Base-by-base conservation (phyloP, 2,797 vertebrate genomes). In the Leptodactylus fallax region DNA sequence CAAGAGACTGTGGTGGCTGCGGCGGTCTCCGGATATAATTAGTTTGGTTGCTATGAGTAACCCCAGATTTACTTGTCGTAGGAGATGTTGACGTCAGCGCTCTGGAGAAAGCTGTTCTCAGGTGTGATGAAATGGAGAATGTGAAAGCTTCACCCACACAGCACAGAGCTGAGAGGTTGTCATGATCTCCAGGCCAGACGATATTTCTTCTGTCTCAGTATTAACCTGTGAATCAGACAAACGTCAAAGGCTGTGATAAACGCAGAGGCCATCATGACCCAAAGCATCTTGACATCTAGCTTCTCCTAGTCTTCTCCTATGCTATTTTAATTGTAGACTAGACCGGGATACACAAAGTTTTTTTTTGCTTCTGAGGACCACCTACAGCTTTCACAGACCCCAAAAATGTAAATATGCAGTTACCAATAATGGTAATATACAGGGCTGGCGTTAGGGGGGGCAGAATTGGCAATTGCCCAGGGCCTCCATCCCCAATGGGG, bases 41-140 rank as follows among this genome's bases (percentile, higher is more conserved):
- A 89, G 60, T 74, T 17, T 25, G 17, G 74, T 89, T 86, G 85
- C 88, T 78, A 86, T n/a, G 51, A 85, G 63, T 56, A 83, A 87
- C 88, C 47, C 51, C 80, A 61, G 49, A 61, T 65, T 51, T 79
- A 81, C 82, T 86, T 87, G 85, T 83, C 61, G 72, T 27, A 55
- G 58, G 80, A 83, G 81, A 86, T 58, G 61, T 58, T 79, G 55
- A 87, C 85, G 72, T 89, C 78, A 61, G 53, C 23, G 23, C 63
- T 58, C 45, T 58, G 3, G 23, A 72, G 72, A 82, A 79, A 72
- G 45, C 60, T 8, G 16, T 77, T 83, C 72, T 79, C 72, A 86
- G 84, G 71, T 79, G 71, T 69, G 60, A 67, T 19, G 80, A 67
- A 83, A 84, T 61, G 25, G 87, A 78, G 81, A 63, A 79, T 36